Evolutionary conservation across 2,113 vertebrate species (phyloP).

Genomic region (Maccullochella peelii): DNA sequence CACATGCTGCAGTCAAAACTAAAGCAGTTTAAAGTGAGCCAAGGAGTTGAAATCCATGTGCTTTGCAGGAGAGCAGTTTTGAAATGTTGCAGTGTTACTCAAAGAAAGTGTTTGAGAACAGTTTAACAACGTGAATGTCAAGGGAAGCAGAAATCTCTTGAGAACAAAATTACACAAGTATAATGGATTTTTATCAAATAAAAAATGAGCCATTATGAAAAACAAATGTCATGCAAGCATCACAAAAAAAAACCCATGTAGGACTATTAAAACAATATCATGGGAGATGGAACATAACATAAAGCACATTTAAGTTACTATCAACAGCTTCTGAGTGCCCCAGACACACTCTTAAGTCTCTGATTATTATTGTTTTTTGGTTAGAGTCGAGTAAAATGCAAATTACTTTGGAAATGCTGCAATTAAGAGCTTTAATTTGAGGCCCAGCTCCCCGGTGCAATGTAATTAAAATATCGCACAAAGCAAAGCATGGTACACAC

Average conservation of each 20-base stretch:
- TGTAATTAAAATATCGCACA: constrained; percentile 51
- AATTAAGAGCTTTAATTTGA: constrained; percentile 54
- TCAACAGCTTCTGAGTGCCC: not conserved
- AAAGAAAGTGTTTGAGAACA: not conserved
- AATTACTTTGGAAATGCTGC: constrained; percentile 38
- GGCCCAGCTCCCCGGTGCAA: constrained; percentile 27
- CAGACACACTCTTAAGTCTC: constrained; percentile 23
- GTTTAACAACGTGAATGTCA: not conserved
- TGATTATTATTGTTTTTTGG: constrained; percentile 7
- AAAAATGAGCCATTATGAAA: constrained; percentile 7
- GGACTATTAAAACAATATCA: constrained; percentile 19
- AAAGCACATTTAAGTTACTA: constrained; percentile 13
- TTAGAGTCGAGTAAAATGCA: constrained; percentile 29
- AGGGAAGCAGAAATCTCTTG: not conserved
- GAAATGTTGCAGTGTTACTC: not conserved
- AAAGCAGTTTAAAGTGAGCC: not conserved
- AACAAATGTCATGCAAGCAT: constrained; percentile 5
- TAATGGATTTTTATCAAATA: not conserved
- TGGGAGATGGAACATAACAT: not conserved
- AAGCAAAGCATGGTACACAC: constrained; percentile 24
- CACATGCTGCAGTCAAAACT: constrained; percentile 12
- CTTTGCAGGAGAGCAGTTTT: not conserved
- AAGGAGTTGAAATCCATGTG: not conserved
- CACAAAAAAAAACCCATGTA: not conserved
- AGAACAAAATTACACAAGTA: not conserved